phyloP scores from a whole-genome alignment of 2,797 vertebrate genomes.

The Microctenopoma stevenorrisi region DNA sequence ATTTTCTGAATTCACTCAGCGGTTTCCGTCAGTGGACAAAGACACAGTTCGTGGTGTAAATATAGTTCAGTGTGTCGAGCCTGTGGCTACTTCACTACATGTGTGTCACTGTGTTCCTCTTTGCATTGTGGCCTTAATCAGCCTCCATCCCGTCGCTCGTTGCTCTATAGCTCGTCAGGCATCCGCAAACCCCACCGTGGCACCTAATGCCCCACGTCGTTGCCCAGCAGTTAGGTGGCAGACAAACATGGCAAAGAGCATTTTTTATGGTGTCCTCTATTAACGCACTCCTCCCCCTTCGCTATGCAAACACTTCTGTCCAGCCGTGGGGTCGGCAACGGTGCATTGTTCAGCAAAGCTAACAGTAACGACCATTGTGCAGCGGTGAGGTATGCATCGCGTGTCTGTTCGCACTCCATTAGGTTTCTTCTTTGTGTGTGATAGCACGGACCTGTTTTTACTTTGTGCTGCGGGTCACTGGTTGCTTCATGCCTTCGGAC shows the following conservation, averaged over 20 bases:
- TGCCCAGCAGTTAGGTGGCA: slow-evolving; percentile 56
- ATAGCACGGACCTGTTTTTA: slow-evolving; percentile 19
- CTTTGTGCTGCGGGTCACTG: slow-evolving; percentile 16
- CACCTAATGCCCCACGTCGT: slow-evolving; percentile 61
- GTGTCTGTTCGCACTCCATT: slow-evolving; percentile 23
- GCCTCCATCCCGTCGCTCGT: slow-evolving; percentile 40
- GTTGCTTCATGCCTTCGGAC: slow-evolving; percentile 17
- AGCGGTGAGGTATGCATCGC: slow-evolving; percentile 1
- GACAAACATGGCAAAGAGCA: slow-evolving; percentile 40
- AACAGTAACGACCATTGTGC: slow-evolving; percentile 58
- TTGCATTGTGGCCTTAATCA: slow-evolving; percentile 57
- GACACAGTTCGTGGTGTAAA: slow-evolving; percentile 32
- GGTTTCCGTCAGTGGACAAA: slow-evolving; percentile 28
- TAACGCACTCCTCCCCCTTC: slow-evolving; percentile 26
- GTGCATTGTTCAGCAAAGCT: slow-evolving; percentile 54
- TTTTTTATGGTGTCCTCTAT: slow-evolving; percentile 57
- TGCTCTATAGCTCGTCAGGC: slow-evolving; percentile 62
- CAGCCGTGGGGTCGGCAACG: slow-evolving; percentile 46
- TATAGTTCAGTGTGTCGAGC: slow-evolving; percentile 55
- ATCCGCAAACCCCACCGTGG: slow-evolving; percentile 54
- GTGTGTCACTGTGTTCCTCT: slow-evolving; percentile 71
- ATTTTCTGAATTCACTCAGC: neutral
- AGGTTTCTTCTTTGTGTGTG: slow-evolving; percentile 5
- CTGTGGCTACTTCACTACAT: slow-evolving; percentile 36
- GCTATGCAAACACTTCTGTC: slow-evolving; percentile 52